These are phyloP conservation scores for Torymus aiolomorphi DNA, from an alignment of 2,888 invertebrate genomes.

Conservation along the genomic window DNA sequence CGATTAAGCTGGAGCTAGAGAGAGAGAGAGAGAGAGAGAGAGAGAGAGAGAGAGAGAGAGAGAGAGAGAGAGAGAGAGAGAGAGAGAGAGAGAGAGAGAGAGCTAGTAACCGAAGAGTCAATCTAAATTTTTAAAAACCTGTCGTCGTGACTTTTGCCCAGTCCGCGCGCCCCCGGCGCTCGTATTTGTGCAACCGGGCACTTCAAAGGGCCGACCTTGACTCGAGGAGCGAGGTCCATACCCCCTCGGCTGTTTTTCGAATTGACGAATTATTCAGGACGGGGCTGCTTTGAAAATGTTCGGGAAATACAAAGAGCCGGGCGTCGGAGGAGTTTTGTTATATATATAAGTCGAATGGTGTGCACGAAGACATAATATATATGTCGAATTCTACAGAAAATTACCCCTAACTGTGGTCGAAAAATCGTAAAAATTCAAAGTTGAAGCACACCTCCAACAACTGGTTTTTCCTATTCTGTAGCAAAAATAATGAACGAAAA, in stretches of 20 bases:
- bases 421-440: too few relatives aligned
- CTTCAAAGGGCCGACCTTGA: slow-evolving; percentile 23
- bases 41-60: too few relatives aligned
- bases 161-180: not conserved
- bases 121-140: slow-evolving; percentile 28
- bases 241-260: not conserved
- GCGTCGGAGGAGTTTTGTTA: too few relatives aligned
- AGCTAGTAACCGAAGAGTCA: not conserved
- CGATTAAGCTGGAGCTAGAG: not conserved
- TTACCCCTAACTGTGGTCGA: too few relatives aligned
- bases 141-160: not conserved
- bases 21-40: not conserved
- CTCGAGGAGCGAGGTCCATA: not conserved
- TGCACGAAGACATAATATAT: too few relatives aligned
- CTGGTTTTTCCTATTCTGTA: too few relatives aligned
- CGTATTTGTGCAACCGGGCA: not conserved
- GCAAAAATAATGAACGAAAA: too few relatives aligned
- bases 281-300: too few relatives aligned
- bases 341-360: too few relatives aligned
- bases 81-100: not conserved
- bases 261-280: not conserved
- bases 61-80: not conserved
- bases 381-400: too few relatives aligned
- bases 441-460: too few relatives aligned
- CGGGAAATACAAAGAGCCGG: too few relatives aligned